Conservation (phyloP, 30 jellyfish, hydroid and myxozoan species). For the Clytia hemisphaerica region DNA sequence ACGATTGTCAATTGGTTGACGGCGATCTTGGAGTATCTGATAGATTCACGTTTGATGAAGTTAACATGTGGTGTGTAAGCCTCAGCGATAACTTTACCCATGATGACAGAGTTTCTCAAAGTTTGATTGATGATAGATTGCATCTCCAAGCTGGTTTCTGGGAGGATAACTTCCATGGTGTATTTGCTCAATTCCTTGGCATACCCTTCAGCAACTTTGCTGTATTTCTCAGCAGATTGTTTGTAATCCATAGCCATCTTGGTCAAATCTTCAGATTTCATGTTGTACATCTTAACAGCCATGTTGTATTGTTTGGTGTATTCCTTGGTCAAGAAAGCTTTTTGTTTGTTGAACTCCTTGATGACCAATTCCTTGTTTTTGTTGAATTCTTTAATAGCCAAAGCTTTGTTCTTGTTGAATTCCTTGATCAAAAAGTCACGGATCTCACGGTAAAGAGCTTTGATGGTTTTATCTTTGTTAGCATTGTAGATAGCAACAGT, state of each 20-base stretch:
- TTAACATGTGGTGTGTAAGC: conserved; percentile 77
- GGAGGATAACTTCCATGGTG: conserved; percentile 43
- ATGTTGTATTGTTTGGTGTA: conserved; percentile 44
- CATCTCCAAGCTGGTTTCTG: conserved; percentile 65
- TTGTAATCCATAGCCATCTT: conserved; percentile 2
- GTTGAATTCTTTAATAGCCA: background rate
- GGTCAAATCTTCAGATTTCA: conserved; percentile 13
- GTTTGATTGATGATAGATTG: conserved; percentile 87
- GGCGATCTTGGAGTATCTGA: conserved; percentile 11
- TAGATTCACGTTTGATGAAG: conserved; percentile 20
- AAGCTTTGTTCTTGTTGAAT: background rate
- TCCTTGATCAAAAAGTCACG: background rate
- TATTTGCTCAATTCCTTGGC: conserved; percentile 19
- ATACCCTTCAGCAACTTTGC: conserved; percentile 11
- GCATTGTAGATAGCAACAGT: conserved; percentile 42
- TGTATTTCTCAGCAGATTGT: conserved; percentile 25
- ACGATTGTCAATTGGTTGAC: conserved; percentile 25
- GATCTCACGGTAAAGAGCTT: conserved; percentile 33
- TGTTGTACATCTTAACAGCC: conserved; percentile 19
- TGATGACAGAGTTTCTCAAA: conserved; percentile 52
- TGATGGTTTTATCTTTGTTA: conserved; percentile 56
- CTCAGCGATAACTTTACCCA: conserved; percentile 63
- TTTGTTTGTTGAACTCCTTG: conserved; percentile 12
- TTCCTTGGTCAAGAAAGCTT: background rate
- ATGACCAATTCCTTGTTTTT: background rate